phyloP scores from a whole-genome alignment of 1,140 invertebrate genomes.

The Caenorhabditis brenneri region DNA sequence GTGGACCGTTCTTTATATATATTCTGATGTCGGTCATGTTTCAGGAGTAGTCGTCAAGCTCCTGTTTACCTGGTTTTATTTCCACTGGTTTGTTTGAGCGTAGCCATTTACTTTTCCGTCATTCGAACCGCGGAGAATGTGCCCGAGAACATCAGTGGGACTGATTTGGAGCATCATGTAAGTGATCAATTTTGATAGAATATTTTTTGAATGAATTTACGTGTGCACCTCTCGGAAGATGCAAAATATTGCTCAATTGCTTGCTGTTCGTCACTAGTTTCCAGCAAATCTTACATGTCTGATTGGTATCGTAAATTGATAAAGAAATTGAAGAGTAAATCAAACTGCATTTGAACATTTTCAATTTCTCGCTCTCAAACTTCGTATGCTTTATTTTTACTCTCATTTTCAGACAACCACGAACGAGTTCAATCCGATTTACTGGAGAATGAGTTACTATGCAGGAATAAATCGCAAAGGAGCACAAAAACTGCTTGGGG shows the following conservation, averaged over 20 bases:
- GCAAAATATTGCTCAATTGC: background rate
- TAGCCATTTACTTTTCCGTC: too few species aligned
- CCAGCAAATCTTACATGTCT: background rate
- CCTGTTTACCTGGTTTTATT: too few species aligned
- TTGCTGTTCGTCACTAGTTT: background rate
- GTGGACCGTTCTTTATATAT: too few species aligned
- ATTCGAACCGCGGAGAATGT: too few species aligned
- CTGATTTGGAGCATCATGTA: too few species aligned
- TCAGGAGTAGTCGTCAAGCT: too few species aligned
- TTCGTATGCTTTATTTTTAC: background rate
- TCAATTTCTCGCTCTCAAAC: background rate
- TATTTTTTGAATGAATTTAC: too few species aligned
- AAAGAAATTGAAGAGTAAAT: background rate
- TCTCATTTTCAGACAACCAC: background rate
- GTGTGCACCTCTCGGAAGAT: slow-evolving; percentile 4
- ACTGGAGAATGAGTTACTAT: slow-evolving; percentile 62
- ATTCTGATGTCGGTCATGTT: too few species aligned
- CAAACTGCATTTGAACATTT: background rate
- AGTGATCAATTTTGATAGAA: too few species aligned
- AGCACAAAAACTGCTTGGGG: slow-evolving; percentile 52
- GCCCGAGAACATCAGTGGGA: too few species aligned
- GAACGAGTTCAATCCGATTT: slow-evolving; percentile 55
- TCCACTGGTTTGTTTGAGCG: too few species aligned
- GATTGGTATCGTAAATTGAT: background rate
- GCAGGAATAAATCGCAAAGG: slow-evolving; percentile 57